Percentiles rank a stretch among this genome's conserved stretches.
Evolutionary conservation across 2,113 vertebrate genomes (phyloP).

Genomic region (Cochlearius cochlearius): DNA sequence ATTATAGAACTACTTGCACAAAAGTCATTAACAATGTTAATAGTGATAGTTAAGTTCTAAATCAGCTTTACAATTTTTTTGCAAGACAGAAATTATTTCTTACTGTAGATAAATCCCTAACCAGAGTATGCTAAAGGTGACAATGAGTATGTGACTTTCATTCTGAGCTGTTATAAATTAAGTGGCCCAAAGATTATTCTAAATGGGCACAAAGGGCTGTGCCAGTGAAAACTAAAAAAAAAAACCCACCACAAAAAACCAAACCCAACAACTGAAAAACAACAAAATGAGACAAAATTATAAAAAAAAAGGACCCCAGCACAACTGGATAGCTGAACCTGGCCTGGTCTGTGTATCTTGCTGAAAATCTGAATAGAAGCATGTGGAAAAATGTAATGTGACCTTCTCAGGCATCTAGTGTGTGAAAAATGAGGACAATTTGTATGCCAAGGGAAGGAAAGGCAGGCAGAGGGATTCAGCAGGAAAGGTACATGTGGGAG

Average conservation of each 20-base stretch:
- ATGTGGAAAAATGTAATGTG: background rate
- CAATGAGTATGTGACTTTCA: background rate
- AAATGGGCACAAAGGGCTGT: background rate
- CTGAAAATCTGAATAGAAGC: background rate
- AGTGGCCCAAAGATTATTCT: background rate
- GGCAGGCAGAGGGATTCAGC: background rate
- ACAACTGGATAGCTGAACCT: background rate
- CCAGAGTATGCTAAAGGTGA: background rate
- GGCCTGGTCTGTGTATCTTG: background rate
- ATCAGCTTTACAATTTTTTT: background rate
- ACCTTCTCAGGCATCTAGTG: background rate
- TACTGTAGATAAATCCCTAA: background rate
- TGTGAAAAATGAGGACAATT: background rate
- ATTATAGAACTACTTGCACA: background rate
- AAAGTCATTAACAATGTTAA: background rate
- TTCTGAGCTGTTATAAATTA: background rate
- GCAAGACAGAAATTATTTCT: background rate
- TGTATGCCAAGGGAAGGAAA: background rate
- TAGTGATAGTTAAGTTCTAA: background rate
- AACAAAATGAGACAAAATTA: background rate
- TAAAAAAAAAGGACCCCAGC: background rate
- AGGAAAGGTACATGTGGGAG: background rate
- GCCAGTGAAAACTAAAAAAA: background rate
- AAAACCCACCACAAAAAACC: too few relatives aligned
- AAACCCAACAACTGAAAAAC: background rate